phyloP scores from a whole-genome alignment of 2,797 vertebrate genomes.

The Acipenser ruthenus region DNA sequence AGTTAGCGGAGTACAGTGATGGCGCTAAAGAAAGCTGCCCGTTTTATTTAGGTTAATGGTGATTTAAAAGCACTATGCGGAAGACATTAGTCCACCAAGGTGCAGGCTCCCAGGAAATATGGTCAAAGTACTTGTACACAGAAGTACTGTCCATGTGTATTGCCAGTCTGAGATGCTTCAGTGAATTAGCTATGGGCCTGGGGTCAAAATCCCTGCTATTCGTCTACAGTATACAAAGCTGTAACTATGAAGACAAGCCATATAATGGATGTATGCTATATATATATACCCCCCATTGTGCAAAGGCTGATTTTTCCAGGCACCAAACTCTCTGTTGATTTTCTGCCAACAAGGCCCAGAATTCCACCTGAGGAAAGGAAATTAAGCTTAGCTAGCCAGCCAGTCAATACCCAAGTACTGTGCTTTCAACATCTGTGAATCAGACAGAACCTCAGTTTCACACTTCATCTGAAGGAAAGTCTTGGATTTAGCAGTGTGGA shows the following conservation, averaged over 20 bases:
- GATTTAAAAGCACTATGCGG: no score
- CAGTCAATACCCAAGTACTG: slow-evolving; percentile 2
- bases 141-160: no score
- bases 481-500: no score
- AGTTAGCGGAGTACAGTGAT: no score
- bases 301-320: slow-evolving; percentile 42
- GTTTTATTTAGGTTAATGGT: no score
- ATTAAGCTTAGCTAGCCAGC: background rate
- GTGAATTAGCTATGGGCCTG: background rate
- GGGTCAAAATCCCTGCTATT: background rate
- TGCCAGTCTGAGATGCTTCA: no score
- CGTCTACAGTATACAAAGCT: background rate
- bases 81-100: no score
- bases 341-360: slow-evolving; percentile 43
- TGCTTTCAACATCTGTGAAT: background rate
- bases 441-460: background rate
- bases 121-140: no score
- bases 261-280: background rate
- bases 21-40: no score
- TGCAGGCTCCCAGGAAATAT: no score
- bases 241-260: background rate
- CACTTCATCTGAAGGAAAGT: no score
- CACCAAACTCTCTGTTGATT: slow-evolving; percentile 60
- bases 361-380: background rate
- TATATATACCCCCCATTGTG: no score